Base-by-base conservation (phyloP, 2,888 invertebrate species). In the Tyria jacobaeae region DNA sequence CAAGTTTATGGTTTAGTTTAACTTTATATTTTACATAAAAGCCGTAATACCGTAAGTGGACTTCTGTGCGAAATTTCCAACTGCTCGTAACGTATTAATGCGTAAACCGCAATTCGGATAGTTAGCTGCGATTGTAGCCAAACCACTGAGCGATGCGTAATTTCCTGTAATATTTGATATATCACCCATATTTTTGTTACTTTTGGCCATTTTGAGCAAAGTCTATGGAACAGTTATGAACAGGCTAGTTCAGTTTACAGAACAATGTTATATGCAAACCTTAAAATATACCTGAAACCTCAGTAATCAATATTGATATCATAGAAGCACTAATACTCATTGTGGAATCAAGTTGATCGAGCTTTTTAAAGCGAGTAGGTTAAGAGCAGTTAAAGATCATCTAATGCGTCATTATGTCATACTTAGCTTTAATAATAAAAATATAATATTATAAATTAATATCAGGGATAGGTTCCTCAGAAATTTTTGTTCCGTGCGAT, bases 111-210 rank as follows among this genome's bases (percentile, higher is more conserved):
- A 71, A 34, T 49, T 52, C 56, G 62, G 67, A 67, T 73, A 75
- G 75, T 76, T 76, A 76, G 67, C 67, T 68, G 48, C 71, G 66
- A 75, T 76, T 75, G 75, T 70, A 73, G 74, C 67, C 76, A 76
- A 73, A 75, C 75, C 76, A 35, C 74, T 35, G 67, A 66, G 52
- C 61, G 39, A 61, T 63, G 66, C 48, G 65, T 66, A 59, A 62
- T 55, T 64, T 39, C 51, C 61, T 58, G 50, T 71, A 57, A 68
- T 63, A 60, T 75, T 21, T 66, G 48, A 63, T 60, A 51, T 62
- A 57, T 68, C 53, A 74, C 57, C 55, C 12, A 59, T 51, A 31
- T 65, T 70, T 65, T 68, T 60, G 57, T 53, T 59, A 64, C 31
- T 34, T 25, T 9, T 24, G 15, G 17, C n/a, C 31, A 17, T 14